These are phyloP conservation scores for Drosophila sucinea DNA, from an alignment of 1,140 invertebrate species.

Conservation along the genomic window DNA sequence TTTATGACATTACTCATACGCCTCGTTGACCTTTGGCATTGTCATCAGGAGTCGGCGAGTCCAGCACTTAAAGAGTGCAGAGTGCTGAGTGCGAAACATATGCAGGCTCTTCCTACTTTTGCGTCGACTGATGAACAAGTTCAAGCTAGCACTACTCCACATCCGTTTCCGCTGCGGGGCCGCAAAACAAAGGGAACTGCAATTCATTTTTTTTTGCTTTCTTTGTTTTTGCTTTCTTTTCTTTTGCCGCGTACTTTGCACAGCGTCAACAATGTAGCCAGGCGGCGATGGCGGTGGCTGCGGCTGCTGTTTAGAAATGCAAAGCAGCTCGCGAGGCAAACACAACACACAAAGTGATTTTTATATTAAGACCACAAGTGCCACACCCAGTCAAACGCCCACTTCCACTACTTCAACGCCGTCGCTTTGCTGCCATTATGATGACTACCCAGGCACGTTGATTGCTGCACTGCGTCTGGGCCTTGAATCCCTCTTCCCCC, in stretches of 20 bases:
- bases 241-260: slow-evolving; percentile 29
- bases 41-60: slow-evolving; percentile 24
- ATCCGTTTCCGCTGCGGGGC: slow-evolving; percentile 63
- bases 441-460: slow-evolving; percentile 72
- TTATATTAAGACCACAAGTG: slow-evolving; percentile 81
- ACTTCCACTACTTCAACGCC: slow-evolving; percentile 19
- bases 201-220: slow-evolving; percentile 32
- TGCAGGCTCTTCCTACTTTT: slow-evolving; percentile 48
- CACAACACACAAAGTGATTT: slow-evolving; percentile 81
- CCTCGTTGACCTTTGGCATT: slow-evolving; percentile 73
- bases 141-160: slow-evolving; percentile 33
- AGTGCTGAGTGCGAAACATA: slow-evolving; percentile 37
- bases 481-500: neutral
- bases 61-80: slow-evolving; percentile 47
- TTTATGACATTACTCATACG: slow-evolving; percentile 80
- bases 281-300: slow-evolving; percentile 11
- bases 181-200: slow-evolving; percentile 49
- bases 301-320: slow-evolving; percentile 71
- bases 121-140: slow-evolving; percentile 40
- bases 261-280: slow-evolving; percentile 67
- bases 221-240: slow-evolving; percentile 26
- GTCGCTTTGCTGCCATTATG: slow-evolving; percentile 78
- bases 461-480: slow-evolving; percentile 66
- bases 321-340: slow-evolving; percentile 74
- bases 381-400: slow-evolving; percentile 33